These are phyloP conservation scores for Crotophaga sulcirostris DNA, from an alignment of 2,113 vertebrate species.

Conservation along the genomic window DNA sequence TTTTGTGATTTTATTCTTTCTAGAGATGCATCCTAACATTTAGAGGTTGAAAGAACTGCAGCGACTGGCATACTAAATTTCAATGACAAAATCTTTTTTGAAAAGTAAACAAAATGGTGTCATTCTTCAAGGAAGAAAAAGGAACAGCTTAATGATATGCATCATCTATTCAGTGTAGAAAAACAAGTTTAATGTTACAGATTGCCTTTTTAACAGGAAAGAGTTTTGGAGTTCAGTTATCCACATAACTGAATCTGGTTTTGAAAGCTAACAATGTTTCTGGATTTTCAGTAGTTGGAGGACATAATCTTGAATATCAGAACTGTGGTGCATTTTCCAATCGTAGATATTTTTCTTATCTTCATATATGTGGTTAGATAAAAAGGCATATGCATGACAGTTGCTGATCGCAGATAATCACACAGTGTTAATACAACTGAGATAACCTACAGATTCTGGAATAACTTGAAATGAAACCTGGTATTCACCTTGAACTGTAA, in stretches of 20 bases:
- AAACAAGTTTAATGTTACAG: neutral
- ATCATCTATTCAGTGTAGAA: neutral
- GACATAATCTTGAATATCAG: neutral
- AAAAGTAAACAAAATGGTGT: neutral
- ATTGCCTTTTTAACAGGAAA: neutral
- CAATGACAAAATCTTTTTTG: neutral
- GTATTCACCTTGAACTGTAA: neutral
- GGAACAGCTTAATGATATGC: neutral
- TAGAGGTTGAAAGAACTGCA: neutral
- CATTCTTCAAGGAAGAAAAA: neutral
- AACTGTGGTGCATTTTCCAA: neutral
- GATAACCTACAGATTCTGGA: neutral
- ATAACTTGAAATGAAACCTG: neutral
- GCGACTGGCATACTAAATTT: neutral
- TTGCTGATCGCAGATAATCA: neutral
- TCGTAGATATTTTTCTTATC: neutral
- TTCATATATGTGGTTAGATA: neutral
- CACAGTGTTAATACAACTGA: neutral
- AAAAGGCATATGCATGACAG: neutral
- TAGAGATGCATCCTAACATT: neutral
- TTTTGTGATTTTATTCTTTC: constrained; percentile 29
- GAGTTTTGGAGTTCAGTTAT: neutral
- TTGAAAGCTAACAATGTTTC: neutral
- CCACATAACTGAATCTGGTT: neutral
- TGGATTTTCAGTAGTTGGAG: neutral